Evolutionary conservation across 2,797 vertebrate species (phyloP), one percentile per base, ranked within the genome.

Genomic region (Iguana delicatissima): DNA sequence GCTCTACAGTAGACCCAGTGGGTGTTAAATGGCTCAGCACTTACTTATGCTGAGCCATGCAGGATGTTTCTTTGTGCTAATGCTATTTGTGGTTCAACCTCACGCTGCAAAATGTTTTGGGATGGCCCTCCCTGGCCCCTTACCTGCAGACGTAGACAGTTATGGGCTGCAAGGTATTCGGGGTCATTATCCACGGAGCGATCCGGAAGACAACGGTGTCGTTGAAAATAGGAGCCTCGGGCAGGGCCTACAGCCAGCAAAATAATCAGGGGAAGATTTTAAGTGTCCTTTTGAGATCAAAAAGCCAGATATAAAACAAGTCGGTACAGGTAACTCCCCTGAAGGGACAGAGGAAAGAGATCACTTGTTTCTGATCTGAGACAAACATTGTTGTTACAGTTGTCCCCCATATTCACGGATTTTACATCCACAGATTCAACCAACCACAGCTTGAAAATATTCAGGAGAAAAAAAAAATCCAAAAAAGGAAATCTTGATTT

Each of bases 141-240:
- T 84, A 98, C 98, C 96, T 98, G 97, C 99, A 99, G 89, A 99
- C 97, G 0, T 98, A 99, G 32, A 99, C 98, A 93, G 98, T 98
- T 3, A 97, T 38, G 0, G 99, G 99, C 0, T 93, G 85, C 29
- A 97, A 95, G 0, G 97, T 99, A 96, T 98, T 99, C 91, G 98
- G 99, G 0, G 98, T 99, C 98, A 99, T 99, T 94, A 99, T 99
- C 99, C 99, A 99, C 0, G 99, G 99, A 0, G 98, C 98, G 84
- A 99, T 94, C 0, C 96, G 97, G 95, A 99, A 98, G 59, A 98
- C 92, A 13, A 98, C 98, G 0, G 95, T 97, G 96, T 99, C 99
- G 0, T 98, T 99, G 96, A 98, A 99, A 94, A 99, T 97, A 0
- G 98, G 98, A 0, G 97, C 1, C 93, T 98, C 97, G 0, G 98